phyloP scores from a whole-genome alignment of 2,113 vertebrate genomes.

The Acanthochromis polyacanthus region DNA sequence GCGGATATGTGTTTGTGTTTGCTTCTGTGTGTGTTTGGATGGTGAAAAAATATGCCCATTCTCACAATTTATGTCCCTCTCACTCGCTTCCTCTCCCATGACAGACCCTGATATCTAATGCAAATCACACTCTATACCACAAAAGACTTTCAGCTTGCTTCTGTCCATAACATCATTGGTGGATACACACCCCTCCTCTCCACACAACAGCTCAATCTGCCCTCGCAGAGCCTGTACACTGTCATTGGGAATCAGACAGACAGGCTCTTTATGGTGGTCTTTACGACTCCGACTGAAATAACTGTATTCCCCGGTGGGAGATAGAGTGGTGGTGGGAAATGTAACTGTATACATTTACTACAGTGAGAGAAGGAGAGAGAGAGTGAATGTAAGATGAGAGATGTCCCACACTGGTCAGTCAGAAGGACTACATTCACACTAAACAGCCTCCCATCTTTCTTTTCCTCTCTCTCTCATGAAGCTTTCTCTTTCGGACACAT shows the following conservation, averaged over 20 bases:
- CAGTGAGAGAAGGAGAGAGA: conserved; percentile 42
- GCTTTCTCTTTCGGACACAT: conserved; percentile 31
- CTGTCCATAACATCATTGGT: conserved; percentile 59
- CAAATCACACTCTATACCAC: conserved; percentile 61
- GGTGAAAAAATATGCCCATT: conserved; percentile 1
- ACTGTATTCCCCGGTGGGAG: conserved; percentile 76
- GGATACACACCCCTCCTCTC: conserved; percentile 43
- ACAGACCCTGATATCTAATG: conserved; percentile 62
- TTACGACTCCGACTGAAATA: conserved; percentile 79
- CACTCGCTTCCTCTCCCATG: conserved; percentile 34
- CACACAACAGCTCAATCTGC: conserved; percentile 63
- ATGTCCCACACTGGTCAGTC: conserved; percentile 68
- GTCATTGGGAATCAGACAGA: conserved; percentile 76
- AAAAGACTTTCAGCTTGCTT: conserved; percentile 66
- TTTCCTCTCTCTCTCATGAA: conserved; percentile 35
- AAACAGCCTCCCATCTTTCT: conserved; percentile 24
- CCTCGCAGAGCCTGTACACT: conserved; percentile 60
- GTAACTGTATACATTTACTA: conserved; percentile 78
- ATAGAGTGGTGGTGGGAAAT: conserved; percentile 68
- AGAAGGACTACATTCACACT: conserved; percentile 40
- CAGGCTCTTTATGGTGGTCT: conserved; percentile 77
- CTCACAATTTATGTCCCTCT: conserved; percentile 50
- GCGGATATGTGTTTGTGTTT: conserved; percentile 21
- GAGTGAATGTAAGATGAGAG: conserved; percentile 46
- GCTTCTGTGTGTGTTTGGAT: conserved; percentile 42